Base-by-base conservation (phyloP, 23 tunicate genomes). In the Phallusia fumigata region DNA sequence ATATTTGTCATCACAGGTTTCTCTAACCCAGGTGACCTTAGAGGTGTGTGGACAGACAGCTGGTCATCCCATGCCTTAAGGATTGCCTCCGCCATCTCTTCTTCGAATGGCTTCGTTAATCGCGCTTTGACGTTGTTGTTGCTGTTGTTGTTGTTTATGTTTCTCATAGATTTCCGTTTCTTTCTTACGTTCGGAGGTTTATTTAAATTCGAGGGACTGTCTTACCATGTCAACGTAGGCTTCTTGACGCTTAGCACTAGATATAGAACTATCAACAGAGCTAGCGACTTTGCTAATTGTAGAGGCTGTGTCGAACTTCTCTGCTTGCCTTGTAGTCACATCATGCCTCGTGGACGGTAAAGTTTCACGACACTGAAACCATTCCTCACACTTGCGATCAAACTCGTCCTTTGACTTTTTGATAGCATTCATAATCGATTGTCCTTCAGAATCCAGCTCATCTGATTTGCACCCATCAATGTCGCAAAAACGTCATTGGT, bases 191-290 rank as follows among this genome's bases (percentile, higher is more conserved):
- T 58, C 69, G 2, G 13, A 5, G 13, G 69, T 58, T 58, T 58
- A 16, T 16, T 58, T 21, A 1, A 58, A 24, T 58, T 58, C 3
- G 2, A 58, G 13, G 3, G 69, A 58, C 69, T 1, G 1, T 58
- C 13, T 58, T 58, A 58, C 13, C 69, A 58, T 58, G 69, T 58
- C 69, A 24, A 58, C 69, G 69, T 58, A 58, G 69, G 69, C 69
- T 58, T 58, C 69, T 58, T 58, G 69, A 16, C 69, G 69, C 16
- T 24, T 8, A 24, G 13, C 16, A 24, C 69, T 58, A 6, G 69
- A 8, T 13, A 11, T 58, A 22, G 69, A 58, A 24, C 69, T 58
- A 11, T 16, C 69, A 11, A 58, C 69, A 22, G 69, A 58, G 28
- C 69, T 58, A 6, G 69, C 26, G 13, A 13, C 69, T 58, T 58